These are phyloP conservation scores for Chrysotoxum bicinctum DNA, from an alignment of 2,888 invertebrate genomes.

Conservation along the genomic window DNA sequence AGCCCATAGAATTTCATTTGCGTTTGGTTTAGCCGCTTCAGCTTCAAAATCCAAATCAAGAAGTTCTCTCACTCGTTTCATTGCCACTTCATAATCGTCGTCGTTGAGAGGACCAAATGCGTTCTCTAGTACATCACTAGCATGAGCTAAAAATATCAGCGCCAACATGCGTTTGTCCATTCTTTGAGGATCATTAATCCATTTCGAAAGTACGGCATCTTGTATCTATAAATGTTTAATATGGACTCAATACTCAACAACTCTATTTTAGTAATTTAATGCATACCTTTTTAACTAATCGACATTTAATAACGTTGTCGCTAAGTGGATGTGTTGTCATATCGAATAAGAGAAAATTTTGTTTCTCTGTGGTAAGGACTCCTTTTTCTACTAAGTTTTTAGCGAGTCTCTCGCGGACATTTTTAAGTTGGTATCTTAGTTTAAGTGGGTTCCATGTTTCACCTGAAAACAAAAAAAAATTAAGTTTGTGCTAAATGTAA, in stretches of 20 bases:
- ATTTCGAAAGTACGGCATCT: constrained; percentile 97
- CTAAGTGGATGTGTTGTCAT: constrained; percentile 99
- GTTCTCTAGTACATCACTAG: constrained; percentile 99
- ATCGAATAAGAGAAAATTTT: constrained; percentile 99
- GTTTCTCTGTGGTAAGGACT: constrained; percentile 99
- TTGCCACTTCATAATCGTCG: constrained; percentile 98
- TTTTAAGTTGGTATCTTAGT: constrained; percentile 97
- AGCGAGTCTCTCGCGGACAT: constrained; percentile 98
- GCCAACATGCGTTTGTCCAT: constrained; percentile 98
- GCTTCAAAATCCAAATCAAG: constrained; percentile 98
- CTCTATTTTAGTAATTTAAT: background rate
- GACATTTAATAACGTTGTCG: constrained; percentile 96
- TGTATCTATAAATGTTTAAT: constrained; percentile 88
- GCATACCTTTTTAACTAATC: constrained; percentile 95
- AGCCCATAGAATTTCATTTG: constrained; percentile 98
- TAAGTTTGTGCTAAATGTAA: background rate
- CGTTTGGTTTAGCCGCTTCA: constrained; percentile 95
- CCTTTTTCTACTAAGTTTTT: constrained; percentile 99
- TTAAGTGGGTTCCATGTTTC: constrained; percentile 99
- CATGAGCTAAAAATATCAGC: constrained; percentile 96
- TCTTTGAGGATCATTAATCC: constrained; percentile 98
- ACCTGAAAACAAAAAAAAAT: constrained; percentile 82
- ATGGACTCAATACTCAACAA: background rate
- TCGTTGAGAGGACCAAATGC: constrained; percentile 98
- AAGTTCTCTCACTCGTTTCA: constrained; percentile 97